Evolutionary conservation across 2,888 invertebrate species (phyloP).

Genomic region (Synanthedon andrenaeformis): DNA sequence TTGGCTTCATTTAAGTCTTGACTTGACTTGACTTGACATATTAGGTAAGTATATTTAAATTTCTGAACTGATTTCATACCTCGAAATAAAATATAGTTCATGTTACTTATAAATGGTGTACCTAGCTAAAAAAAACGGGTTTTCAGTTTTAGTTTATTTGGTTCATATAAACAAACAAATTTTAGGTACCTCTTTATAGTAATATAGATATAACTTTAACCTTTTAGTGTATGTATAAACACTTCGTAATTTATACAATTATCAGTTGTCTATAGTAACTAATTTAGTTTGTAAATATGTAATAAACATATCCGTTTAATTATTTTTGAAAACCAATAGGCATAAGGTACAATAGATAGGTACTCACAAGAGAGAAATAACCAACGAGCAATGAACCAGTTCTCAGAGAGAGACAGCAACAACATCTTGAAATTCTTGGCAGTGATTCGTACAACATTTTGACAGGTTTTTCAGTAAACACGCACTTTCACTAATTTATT

Average conservation of each 20-base stretch:
- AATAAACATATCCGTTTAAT: neutral
- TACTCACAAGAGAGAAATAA: slow-evolving; percentile 51
- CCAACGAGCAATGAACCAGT: slow-evolving; percentile 46
- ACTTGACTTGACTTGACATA: too few relatives aligned
- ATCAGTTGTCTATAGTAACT: too few relatives aligned
- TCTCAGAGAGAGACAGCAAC: slow-evolving; percentile 42
- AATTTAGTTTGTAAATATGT: neutral
- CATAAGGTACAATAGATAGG: neutral
- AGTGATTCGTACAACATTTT: slow-evolving; percentile 18
- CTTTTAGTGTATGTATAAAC: neutral
- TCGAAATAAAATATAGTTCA: neutral
- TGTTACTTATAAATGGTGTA: neutral
- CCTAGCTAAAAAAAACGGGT: too few relatives aligned
- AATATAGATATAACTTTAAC: too few relatives aligned
- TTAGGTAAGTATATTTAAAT: too few relatives aligned
- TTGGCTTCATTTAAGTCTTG: too few relatives aligned
- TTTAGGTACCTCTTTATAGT: too few relatives aligned
- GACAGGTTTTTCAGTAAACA: slow-evolving; percentile 1
- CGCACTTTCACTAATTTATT: neutral
- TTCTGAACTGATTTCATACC: too few relatives aligned
- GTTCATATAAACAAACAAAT: too few relatives aligned
- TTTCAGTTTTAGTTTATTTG: too few relatives aligned
- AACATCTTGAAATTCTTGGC: slow-evolving; percentile 38
- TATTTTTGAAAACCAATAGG: neutral
- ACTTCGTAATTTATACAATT: neutral